Percentiles rank a stretch among this genome's conserved stretches.
Conservation (phyloP, 2,797 vertebrate genomes). For the Todus mexicanus region DNA sequence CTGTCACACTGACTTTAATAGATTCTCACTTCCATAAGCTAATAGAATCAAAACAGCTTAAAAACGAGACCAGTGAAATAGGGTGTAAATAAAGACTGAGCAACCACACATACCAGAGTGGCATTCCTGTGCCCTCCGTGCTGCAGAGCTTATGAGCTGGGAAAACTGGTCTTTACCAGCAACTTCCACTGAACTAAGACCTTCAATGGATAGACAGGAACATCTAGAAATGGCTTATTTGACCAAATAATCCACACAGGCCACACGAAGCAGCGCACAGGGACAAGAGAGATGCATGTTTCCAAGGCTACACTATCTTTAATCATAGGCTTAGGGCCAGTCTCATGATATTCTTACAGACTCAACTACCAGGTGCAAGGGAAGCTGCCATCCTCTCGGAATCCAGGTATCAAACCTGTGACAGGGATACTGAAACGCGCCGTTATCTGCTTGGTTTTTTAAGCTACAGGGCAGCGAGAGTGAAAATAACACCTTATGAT, state of each 20-base stretch:
- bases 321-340: background rate
- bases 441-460: background rate
- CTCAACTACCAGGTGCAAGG: background rate
- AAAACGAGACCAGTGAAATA: background rate
- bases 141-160: background rate
- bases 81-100: background rate
- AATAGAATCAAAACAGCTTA: background rate
- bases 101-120: background rate
- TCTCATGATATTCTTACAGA: background rate
- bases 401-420: background rate
- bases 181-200: background rate
- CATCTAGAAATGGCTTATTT: background rate
- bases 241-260: background rate
- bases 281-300: background rate
- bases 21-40: background rate
- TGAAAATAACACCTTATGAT: background rate
- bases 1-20: background rate
- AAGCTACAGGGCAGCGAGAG: fast-evolving
- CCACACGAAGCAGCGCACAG: background rate
- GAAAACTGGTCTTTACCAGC: background rate
- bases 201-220: background rate
- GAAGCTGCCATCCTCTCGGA: background rate
- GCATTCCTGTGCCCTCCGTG: background rate
- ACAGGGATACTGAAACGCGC: background rate
- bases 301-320: background rate